Conservation (phyloP, 92 coral and sea anemone species). For the Nematostella vectensis region DNA sequence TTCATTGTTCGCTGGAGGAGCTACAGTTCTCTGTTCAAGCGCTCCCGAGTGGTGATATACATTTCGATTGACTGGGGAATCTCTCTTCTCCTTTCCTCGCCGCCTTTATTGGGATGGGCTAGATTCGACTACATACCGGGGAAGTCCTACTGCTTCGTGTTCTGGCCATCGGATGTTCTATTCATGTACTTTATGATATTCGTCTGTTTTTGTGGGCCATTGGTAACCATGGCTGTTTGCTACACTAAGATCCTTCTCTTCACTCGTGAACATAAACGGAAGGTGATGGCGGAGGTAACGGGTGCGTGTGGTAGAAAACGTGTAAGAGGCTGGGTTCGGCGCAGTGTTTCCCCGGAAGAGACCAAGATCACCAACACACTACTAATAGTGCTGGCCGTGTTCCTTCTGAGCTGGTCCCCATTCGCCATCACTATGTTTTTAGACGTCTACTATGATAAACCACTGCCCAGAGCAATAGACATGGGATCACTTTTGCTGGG, state of each 20-base stretch:
- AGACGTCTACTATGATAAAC: slow-evolving; percentile 32
- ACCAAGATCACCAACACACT: slow-evolving; percentile 52
- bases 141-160: slow-evolving; percentile 61
- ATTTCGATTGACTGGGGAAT: slow-evolving; percentile 38
- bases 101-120: slow-evolving; percentile 80
- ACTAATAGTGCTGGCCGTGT: slow-evolving; percentile 47
- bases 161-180: slow-evolving; percentile 55
- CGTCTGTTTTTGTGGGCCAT: slow-evolving; percentile 59
- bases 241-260: slow-evolving; percentile 42
- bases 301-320: neutral
- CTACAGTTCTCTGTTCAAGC: slow-evolving; percentile 28
- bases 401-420: slow-evolving; percentile 63
- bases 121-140: slow-evolving; percentile 56
- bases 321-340: slow-evolving; percentile 1
- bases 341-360: slow-evolving; percentile 22
- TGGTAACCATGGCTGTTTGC: slow-evolving; percentile 44
- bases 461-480: slow-evolving; percentile 53
- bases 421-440: slow-evolving; percentile 65
- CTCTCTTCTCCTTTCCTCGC: slow-evolving; percentile 39
- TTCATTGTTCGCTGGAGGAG: slow-evolving; percentile 64
- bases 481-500: slow-evolving; percentile 59
- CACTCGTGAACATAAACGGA: slow-evolving; percentile 13
- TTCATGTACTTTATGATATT: slow-evolving; percentile 65
- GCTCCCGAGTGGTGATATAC: slow-evolving; percentile 15
- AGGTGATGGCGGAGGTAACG: neutral